A percentile compares a stretch with the other conserved stretches of the same genome.
Evolutionary conservation across 2,113 vertebrate species (phyloP).

Genomic region (Tautogolabrus adspersus): DNA sequence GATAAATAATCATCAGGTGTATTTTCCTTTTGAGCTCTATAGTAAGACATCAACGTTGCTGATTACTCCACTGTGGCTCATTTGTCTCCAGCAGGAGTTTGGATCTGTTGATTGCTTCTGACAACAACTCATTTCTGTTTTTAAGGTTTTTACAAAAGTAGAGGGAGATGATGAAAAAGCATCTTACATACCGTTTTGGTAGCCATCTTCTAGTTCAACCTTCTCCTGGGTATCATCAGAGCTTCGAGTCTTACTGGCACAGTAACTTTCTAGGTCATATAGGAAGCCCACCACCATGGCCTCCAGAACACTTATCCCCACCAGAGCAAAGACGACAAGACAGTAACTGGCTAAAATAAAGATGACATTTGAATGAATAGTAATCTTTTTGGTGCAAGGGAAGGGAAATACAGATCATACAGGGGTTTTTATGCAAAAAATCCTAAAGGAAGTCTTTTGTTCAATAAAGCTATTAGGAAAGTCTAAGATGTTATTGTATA

Average conservation of each 20-base stretch:
- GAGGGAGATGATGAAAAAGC: too few species aligned
- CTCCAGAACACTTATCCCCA: conserved; percentile 82
- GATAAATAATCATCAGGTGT: too few species aligned
- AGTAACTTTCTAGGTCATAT: conserved; percentile 20
- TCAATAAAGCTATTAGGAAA: too few species aligned
- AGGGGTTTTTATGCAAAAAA: too few species aligned
- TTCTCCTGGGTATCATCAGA: neutral
- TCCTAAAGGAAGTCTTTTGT: too few species aligned
- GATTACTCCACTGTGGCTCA: neutral
- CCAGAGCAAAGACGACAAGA: conserved; percentile 76
- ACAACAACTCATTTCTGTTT: neutral
- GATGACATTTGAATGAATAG: neutral
- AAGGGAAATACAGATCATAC: too few species aligned
- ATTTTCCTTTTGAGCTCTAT: too few species aligned
- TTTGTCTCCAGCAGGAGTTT: too few species aligned
- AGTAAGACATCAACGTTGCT: neutral
- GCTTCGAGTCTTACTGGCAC: neutral
- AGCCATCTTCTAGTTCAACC: neutral
- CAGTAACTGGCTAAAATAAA: conserved; percentile 78
- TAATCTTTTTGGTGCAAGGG: too few species aligned
- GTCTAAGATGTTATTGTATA: too few species aligned
- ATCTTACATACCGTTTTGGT: conserved; percentile 23
- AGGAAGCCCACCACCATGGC: conserved; percentile 78
- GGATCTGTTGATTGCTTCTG: too few species aligned
- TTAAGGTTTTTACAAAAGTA: neutral